A percentile compares a stretch with the other conserved stretches of the same genome.
Conservation (phyloP, 2,888 invertebrate species). For the Crocallis elinguaria region DNA sequence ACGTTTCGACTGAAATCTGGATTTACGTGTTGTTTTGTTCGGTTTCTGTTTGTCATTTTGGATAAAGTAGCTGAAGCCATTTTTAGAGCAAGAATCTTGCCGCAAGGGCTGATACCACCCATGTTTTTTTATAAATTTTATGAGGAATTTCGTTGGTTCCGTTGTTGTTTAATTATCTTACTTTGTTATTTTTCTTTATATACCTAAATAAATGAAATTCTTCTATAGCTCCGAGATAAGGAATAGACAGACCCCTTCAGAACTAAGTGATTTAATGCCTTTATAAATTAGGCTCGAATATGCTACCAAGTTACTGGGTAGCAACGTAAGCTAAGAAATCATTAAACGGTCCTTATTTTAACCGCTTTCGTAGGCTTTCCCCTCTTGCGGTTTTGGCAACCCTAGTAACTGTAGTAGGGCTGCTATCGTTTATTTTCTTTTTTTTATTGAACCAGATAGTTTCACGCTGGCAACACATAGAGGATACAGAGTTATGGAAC, state of each 20-base stretch:
- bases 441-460: too few relatives aligned
- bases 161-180: too few relatives aligned
- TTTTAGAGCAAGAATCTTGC: too few relatives aligned
- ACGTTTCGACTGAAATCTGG: too few relatives aligned
- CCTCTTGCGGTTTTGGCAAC: constrained; percentile 2
- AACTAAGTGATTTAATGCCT: constrained; percentile 35
- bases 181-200: constrained; percentile 3
- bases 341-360: constrained; percentile 32
- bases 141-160: too few relatives aligned
- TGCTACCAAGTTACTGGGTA: constrained; percentile 25
- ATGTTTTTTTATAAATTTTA: too few relatives aligned
- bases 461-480: too few relatives aligned
- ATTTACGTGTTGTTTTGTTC: too few relatives aligned
- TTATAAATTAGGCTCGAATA: constrained; percentile 34
- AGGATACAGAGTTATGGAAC: too few relatives aligned
- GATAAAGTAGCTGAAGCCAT: too few relatives aligned
- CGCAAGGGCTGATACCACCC: too few relatives aligned
- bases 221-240: constrained; percentile 21
- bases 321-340: constrained; percentile 30
- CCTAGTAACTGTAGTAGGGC: neutral
- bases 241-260: constrained; percentile 7
- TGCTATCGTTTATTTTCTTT: neutral
- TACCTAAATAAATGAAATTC: constrained; percentile 7
- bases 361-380: constrained; percentile 14
- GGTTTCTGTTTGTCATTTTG: too few relatives aligned